Base-by-base conservation (phyloP, 2,888 invertebrate genomes). In the Pollenia labialis region DNA sequence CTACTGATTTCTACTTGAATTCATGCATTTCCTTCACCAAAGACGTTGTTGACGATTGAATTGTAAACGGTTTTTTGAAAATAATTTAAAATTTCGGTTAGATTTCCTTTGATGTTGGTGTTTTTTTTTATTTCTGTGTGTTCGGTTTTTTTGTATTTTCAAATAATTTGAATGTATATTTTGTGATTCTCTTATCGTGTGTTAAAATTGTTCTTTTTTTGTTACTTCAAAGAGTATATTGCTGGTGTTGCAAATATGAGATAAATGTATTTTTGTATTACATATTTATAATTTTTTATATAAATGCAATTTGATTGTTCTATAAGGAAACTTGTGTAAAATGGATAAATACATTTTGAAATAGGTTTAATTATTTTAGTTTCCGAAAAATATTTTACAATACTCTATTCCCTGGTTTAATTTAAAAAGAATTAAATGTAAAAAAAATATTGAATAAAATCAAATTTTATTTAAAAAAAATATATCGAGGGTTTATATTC, bases 1-100 rank as follows among this genome's bases (percentile, higher is more conserved):
- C 90, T 90, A 91, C 92, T 82, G 92, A 92, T 90, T 91, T 90
- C 89, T 90, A 92, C 92, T 91, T 89, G 91, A 89, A 77, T 91
- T 91, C 90, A 89, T 88, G 90, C 90, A 82, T 83, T 88, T 86
- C 81, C 80, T 77, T 81, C 81, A 84, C 81, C 77, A 71, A 81
- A 76, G 81, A 81, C 44, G 23, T 62, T 64, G 68, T 69, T 80
- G 82, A 81, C 76, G 71, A 76, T 85, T 72, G 46, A 74, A 83
- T 83, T 77, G 83, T 71, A 83, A 76, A 83, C 42, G 48, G 60
- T 69, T 81, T 81, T 64, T 72, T 46, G 40, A 60, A 52, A 75
- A 68, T 76, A 66, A 71, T 75, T 82, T 66, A 80, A 81, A 84
- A 76, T 80, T 83, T 81, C 77, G 66, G 87, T 56, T 66, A 72